Evolutionary conservation across 2,888 invertebrate genomes (phyloP).

Genomic region (Chymomyza procnemis): DNA sequence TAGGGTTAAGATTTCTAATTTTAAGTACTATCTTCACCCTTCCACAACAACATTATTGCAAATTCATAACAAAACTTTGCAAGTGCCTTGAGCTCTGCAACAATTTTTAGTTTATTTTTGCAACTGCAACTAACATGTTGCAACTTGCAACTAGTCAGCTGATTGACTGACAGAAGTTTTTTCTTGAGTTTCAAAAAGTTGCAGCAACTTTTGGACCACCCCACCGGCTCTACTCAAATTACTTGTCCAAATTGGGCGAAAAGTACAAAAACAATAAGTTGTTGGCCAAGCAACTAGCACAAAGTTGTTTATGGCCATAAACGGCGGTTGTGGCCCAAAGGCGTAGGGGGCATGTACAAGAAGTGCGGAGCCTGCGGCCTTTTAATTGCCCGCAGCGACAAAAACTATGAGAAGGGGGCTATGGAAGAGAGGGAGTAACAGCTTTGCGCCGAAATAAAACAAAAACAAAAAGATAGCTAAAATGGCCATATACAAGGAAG

Average conservation of each 20-base stretch:
- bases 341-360: background rate
- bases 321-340: slow-evolving; percentile 10
- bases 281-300: slow-evolving; percentile 19
- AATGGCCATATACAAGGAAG: too few relatives aligned
- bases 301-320: background rate
- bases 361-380: background rate
- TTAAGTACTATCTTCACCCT: too few relatives aligned
- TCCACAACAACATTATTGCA: background rate
- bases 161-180: background rate
- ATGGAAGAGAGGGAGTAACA: slow-evolving; percentile 1
- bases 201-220: background rate
- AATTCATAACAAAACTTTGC: background rate
- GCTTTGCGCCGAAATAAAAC: background rate
- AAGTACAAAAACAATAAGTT: slow-evolving; percentile 20
- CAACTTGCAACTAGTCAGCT: background rate
- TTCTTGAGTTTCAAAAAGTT: background rate
- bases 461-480: background rate
- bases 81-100: background rate
- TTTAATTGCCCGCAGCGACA: background rate
- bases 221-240: background rate
- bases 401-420: slow-evolving; percentile 10
- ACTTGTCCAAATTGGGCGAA: slow-evolving; percentile 14
- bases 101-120: background rate
- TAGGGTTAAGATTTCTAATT: too few relatives aligned
- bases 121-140: background rate